Conservation (phyloP, 2,113 vertebrate species). For the Lasiurus cinereus region DNA sequence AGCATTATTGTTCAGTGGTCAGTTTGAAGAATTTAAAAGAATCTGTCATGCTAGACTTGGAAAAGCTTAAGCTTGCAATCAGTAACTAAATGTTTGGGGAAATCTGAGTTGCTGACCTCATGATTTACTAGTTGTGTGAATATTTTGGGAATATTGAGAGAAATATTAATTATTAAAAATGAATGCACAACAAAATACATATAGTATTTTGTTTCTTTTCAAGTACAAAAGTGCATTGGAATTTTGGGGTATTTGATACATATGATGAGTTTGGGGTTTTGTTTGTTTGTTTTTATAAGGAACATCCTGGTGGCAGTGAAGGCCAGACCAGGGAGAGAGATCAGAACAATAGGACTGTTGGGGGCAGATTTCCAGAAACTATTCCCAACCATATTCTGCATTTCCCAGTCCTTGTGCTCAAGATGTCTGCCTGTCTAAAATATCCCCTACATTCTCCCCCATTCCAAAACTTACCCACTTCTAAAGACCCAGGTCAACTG, state of each 20-base stretch:
- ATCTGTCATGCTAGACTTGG: not conserved
- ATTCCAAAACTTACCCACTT: not conserved
- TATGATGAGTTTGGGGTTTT: not conserved
- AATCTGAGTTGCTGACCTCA: constrained; percentile 33
- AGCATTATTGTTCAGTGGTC: not conserved
- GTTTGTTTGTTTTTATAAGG: constrained; percentile 3
- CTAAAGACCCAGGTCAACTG: constrained; percentile 22
- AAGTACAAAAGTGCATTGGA: not conserved
- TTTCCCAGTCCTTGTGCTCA: not conserved
- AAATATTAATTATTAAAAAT: constrained; percentile 55
- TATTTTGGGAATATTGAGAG: not conserved
- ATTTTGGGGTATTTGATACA: not conserved
- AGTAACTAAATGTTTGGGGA: not conserved
- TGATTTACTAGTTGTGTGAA: constrained; percentile 33
- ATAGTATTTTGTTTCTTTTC: not conserved
- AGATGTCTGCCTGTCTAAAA: not conserved
- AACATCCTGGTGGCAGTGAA: not conserved
- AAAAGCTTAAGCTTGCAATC: not conserved
- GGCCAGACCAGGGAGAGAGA: not conserved
- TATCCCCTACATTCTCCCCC: not conserved
- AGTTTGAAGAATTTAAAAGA: constrained; percentile 30
- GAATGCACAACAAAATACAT: constrained; percentile 9
- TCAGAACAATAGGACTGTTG: not conserved
- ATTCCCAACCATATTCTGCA: not conserved
- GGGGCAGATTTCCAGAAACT: not conserved